These are phyloP conservation scores for Tiaroga cobitis DNA, from an alignment of 2,797 vertebrate genomes.

Conservation along the genomic window DNA sequence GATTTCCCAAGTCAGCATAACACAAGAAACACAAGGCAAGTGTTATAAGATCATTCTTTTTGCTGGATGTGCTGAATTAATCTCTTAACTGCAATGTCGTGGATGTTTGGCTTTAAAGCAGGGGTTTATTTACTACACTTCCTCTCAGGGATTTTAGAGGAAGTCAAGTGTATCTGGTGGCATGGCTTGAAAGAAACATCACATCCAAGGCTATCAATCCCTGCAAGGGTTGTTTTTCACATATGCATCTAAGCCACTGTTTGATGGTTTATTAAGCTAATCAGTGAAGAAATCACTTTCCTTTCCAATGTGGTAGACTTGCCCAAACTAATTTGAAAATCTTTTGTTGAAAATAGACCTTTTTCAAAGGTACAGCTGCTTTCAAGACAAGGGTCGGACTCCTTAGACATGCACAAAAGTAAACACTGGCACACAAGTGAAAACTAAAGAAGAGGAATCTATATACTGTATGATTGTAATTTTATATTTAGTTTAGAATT, in stretches of 20 bases:
- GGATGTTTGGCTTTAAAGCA: neutral
- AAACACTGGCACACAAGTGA: neutral
- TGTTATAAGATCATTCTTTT: neutral
- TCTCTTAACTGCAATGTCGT: neutral
- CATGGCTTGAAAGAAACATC: constrained; percentile 10
- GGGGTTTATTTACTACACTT: constrained; percentile 8
- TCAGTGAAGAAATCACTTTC: neutral
- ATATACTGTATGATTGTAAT: neutral
- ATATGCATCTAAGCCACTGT: neutral
- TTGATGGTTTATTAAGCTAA: constrained; percentile 25
- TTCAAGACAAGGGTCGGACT: neutral
- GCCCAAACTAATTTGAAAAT: neutral
- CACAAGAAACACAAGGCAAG: constrained; percentile 13
- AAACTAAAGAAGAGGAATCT: neutral
- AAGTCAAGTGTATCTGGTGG: constrained; percentile 1
- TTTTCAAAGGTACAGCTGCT: neutral
- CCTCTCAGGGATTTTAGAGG: neutral
- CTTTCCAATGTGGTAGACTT: neutral
- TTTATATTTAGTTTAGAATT: neutral
- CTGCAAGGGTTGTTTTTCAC: neutral
- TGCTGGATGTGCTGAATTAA: neutral
- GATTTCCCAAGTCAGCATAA: neutral
- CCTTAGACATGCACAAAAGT: neutral
- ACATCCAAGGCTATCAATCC: neutral
- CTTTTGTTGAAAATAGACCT: neutral